Evolutionary conservation across 2,797 vertebrate genomes (phyloP), one percentile per base, ranked within the genome.

Genomic region (Taeniopygia guttata): DNA sequence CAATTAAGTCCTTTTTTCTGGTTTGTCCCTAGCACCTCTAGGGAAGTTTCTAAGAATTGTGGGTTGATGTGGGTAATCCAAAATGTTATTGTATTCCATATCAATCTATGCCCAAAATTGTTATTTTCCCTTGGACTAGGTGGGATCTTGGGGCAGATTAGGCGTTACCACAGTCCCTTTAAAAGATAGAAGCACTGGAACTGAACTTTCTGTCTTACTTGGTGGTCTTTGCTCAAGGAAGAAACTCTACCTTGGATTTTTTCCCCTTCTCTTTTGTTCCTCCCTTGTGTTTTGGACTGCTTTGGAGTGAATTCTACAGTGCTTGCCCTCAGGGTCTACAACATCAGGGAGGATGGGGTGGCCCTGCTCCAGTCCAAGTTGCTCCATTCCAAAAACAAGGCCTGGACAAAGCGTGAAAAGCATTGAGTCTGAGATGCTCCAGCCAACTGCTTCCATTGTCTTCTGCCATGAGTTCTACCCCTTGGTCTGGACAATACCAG

Each of bases 331-430:
- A 49, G 22, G 16, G 34, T 30, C 16, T 32, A 8, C 36, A 1
- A 2, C 4, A 30, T 27, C 18, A 43, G 45, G 21, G 26, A 74
- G 52, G 14, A 58, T 18, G 22, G 59, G 4, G 17, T 17, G 43
- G 21, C 21, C 11, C 45, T 36, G 36, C 60, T 67, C 36, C 8
- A 17, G 45, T 36, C 32, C 0, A 1, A 36, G 36, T 36, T 4
- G 1, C 15, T 30, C 32, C 60, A 36, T 66, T 74, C 7, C 21
- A 43, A 18, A 48, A 34, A 23, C 17, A 49, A 49, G 17, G 27
- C 18, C 36, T 36, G 21, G 43, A 25, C 26, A 66, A 66, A 58
- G 18, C 0, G 0, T 0, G 0, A 30, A 66, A 36, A 56, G 21
- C 14, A 25, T 16, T 5, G 9, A 43, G 36, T 40, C 30, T 10